These are phyloP conservation scores for Drosophila paramelanica DNA, from an alignment of 2,888 invertebrate genomes.

Conservation along the genomic window DNA sequence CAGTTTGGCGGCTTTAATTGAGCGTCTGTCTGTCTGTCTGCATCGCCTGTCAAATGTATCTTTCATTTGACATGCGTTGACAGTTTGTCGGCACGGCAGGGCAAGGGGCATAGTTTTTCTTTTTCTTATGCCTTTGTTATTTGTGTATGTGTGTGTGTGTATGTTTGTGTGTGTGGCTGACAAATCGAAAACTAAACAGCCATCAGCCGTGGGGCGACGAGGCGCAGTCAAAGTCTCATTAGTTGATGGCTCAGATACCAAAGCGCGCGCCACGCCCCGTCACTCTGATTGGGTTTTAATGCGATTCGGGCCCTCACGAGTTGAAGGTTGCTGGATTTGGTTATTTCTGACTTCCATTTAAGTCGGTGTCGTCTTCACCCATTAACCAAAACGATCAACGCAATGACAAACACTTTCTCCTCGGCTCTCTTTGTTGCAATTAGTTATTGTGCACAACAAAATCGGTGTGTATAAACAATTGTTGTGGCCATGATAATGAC, in stretches of 20 bases:
- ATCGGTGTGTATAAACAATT: conserved; percentile 16
- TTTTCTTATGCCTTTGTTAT: conserved; percentile 13
- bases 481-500: conserved; percentile 11
- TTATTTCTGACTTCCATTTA: background rate
- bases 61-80: conserved; percentile 71
- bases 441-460: conserved; percentile 44
- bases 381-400: conserved; percentile 67
- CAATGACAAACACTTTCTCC: conserved; percentile 74
- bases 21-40: conserved; percentile 40
- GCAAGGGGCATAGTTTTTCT: conserved; percentile 39
- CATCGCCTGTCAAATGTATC: conserved; percentile 67
- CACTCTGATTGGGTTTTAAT: conserved; percentile 76
- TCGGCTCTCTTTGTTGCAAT: conserved; percentile 48
- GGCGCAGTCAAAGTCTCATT: conserved; percentile 71
- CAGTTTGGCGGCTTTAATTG: conserved; percentile 68
- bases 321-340: conserved; percentile 38
- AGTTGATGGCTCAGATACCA: conserved; percentile 65
- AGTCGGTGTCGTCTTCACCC: conserved; percentile 57
- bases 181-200: conserved; percentile 75
- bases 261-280: conserved; percentile 25
- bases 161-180: conserved; percentile 37
- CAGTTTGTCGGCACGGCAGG: conserved; percentile 54
- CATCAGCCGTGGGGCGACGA: conserved; percentile 33
- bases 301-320: conserved; percentile 50
- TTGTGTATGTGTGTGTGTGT: conserved; percentile 14